These are phyloP conservation scores for Gymnogyps californianus DNA, from an alignment of 2,113 vertebrate species.

Conservation along the genomic window DNA sequence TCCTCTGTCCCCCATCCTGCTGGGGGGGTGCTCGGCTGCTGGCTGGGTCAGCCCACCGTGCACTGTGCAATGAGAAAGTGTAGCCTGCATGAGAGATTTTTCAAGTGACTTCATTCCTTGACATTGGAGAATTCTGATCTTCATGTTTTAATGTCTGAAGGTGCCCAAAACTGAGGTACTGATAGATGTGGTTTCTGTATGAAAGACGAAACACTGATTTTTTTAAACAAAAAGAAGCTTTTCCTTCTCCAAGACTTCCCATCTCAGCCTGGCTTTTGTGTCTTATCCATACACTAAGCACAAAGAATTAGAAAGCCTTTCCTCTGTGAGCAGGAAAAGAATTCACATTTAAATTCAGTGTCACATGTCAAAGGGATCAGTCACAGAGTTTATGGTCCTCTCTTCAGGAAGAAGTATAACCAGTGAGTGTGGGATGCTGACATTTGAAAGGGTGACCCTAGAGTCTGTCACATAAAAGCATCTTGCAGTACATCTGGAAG, in stretches of 20 bases:
- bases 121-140: neutral
- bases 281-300: neutral
- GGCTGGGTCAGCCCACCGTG: neutral
- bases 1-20: neutral
- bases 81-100: neutral
- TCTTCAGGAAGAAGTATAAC: neutral
- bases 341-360: neutral
- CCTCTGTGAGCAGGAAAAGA: neutral
- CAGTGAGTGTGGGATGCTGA: neutral
- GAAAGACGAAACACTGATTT: neutral
- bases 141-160: neutral
- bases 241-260: neutral
- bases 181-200: neutral
- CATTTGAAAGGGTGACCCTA: neutral
- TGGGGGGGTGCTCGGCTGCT: neutral
- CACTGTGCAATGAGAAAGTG: neutral
- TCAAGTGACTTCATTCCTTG: neutral
- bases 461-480: neutral
- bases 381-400: neutral
- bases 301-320: neutral
- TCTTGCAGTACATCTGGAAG: neutral
- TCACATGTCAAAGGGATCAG: neutral
- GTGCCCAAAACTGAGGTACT: neutral
- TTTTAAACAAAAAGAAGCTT: neutral
- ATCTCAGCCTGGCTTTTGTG: neutral